Percentiles rank a stretch among this genome's conserved stretches.
phyloP scores from a whole-genome alignment of 2,797 vertebrate genomes.

The Danio jaintianensis region DNA sequence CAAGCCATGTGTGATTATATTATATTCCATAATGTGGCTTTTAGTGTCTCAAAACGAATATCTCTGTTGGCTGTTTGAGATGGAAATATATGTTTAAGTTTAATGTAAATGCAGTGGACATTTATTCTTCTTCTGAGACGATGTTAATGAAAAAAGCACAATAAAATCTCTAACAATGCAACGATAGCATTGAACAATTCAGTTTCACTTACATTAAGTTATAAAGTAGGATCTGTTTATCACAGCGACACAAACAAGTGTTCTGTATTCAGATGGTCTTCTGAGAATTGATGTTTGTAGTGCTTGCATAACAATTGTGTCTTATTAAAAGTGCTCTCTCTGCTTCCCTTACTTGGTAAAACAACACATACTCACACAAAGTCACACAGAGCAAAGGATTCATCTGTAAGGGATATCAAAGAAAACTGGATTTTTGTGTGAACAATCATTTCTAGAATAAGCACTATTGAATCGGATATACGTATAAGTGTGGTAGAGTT shows the following conservation, averaged over 20 bases:
- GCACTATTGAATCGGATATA: slow-evolving; percentile 15
- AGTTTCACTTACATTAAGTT: neutral
- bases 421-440: slow-evolving; percentile 23
- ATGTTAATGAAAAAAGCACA: too few relatives aligned
- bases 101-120: slow-evolving; percentile 10
- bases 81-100: neutral
- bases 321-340: slow-evolving; percentile 35
- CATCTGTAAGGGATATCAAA: slow-evolving; percentile 20
- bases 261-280: slow-evolving; percentile 36
- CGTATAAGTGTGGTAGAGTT: neutral
- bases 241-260: neutral
- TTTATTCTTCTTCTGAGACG: neutral
- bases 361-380: slow-evolving; percentile 24
- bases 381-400: slow-evolving; percentile 19
- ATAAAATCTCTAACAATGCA: neutral
- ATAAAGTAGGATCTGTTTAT: slow-evolving; percentile 1
- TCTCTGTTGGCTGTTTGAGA: neutral
- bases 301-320: slow-evolving; percentile 22
- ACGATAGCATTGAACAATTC: neutral
- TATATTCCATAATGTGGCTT: slow-evolving; percentile 7
- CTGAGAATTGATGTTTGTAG: slow-evolving; percentile 28
- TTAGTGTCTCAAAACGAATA: neutral
- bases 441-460: slow-evolving; percentile 21
- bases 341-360: slow-evolving; percentile 24
- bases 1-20: slow-evolving; percentile 26